Evolutionary conservation across 2,888 invertebrate species (phyloP).

Genomic region (Cantharis rustica): DNA sequence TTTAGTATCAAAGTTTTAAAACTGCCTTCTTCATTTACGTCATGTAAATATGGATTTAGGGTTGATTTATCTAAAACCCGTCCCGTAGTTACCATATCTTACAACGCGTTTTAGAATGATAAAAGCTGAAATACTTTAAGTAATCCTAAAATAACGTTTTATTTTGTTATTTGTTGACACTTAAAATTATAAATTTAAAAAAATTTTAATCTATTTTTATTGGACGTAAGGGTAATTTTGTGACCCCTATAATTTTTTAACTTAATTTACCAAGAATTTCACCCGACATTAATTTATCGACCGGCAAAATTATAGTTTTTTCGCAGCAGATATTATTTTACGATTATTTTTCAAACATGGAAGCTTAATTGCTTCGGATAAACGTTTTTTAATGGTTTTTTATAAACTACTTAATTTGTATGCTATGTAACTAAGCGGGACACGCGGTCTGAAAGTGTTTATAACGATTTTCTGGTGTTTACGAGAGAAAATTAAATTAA

Average conservation of each 20-base stretch:
- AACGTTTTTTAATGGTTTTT: not conserved
- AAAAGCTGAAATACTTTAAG: not conserved
- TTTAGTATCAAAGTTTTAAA: conserved; percentile 28
- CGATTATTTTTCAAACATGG: not conserved
- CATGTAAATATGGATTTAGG: conserved; percentile 43
- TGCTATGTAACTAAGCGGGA: not conserved
- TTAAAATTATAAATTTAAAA: not conserved
- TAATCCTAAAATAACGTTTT: conserved; percentile 1
- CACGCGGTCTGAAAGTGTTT: not conserved
- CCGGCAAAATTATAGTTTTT: not conserved
- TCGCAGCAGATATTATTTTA: not conserved
- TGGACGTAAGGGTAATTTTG: not conserved
- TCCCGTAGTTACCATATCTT: conserved; percentile 9
- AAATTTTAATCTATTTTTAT: not conserved
- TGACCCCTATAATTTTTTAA: not conserved
- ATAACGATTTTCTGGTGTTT: not conserved
- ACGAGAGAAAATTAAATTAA: too few relatives aligned
- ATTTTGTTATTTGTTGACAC: not conserved
- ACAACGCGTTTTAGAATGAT: not conserved
- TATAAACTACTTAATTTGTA: not conserved
- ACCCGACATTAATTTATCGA: not conserved
- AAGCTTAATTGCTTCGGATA: not conserved
- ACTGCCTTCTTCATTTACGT: conserved; percentile 37
- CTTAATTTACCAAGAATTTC: not conserved
- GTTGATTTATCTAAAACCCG: conserved; percentile 37